A percentile compares a stretch with the other conserved stretches of the same genome.
phyloP scores from a whole-genome alignment of 2,888 invertebrate species.

The Xestia sexstrigata region DNA sequence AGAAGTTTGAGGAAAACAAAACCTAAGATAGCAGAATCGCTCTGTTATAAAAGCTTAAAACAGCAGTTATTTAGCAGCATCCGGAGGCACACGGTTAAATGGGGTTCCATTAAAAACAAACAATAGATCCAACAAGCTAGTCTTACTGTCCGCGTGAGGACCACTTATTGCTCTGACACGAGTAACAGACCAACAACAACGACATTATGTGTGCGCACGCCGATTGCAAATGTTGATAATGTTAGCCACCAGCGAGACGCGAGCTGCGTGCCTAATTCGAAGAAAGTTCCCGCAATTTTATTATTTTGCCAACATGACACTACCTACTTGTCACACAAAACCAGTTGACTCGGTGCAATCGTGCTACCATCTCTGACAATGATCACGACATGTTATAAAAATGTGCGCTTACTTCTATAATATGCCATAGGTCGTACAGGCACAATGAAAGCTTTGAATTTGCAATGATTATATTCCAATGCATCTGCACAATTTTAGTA shows the following conservation, averaged over 20 bases:
- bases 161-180: slow-evolving; percentile 49
- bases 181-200: slow-evolving; percentile 62
- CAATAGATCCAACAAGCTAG: background rate
- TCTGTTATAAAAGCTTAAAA: background rate
- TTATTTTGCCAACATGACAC: slow-evolving; percentile 68
- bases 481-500: slow-evolving; percentile 3
- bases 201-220: slow-evolving; percentile 59
- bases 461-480: background rate
- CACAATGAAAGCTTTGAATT: slow-evolving; percentile 23
- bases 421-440: slow-evolving; percentile 3
- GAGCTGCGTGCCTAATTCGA: slow-evolving; percentile 73
- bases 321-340: slow-evolving; percentile 65
- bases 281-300: slow-evolving; percentile 72
- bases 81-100: background rate
- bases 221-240: slow-evolving; percentile 71
- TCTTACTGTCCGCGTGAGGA: slow-evolving; percentile 12
- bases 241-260: slow-evolving; percentile 66
- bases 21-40: background rate
- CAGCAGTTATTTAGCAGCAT: slow-evolving; percentile 15
- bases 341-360: slow-evolving; percentile 64
- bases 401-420: slow-evolving; percentile 42
- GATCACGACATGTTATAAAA: slow-evolving; percentile 67
- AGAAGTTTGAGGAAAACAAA: background rate
- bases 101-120: slow-evolving; percentile 6
- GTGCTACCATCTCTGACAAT: slow-evolving; percentile 61